Evolutionary conservation across 2,113 vertebrate species (phyloP).

Genomic region (Peromyscus leucopus): DNA sequence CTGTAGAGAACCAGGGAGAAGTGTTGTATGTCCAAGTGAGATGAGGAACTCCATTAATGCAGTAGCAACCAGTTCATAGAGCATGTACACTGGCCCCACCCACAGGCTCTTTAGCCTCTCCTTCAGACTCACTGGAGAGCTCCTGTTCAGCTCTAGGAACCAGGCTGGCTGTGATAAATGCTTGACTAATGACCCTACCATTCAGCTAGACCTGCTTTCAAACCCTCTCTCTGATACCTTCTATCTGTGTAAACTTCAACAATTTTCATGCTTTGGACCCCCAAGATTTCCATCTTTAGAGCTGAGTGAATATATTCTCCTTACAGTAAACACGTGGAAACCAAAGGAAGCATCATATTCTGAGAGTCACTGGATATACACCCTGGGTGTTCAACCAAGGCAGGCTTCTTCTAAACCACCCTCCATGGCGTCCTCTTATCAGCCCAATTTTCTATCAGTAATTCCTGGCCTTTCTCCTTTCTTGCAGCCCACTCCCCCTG

Average conservation of each 20-base stretch:
- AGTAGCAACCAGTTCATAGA: fast-evolving
- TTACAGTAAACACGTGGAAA: neutral
- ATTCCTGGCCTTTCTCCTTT: neutral
- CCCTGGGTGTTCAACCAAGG: neutral
- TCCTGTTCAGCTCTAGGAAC: neutral
- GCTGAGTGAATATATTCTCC: neutral
- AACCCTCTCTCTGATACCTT: neutral
- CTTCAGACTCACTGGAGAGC: neutral
- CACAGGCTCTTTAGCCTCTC: fast-evolving
- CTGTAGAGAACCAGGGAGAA: neutral
- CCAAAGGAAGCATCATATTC: neutral
- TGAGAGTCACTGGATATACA: neutral
- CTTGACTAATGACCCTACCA: neutral
- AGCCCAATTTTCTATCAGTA: no score
- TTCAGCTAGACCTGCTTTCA: neutral
- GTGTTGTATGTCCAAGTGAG: neutral
- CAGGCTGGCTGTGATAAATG: neutral
- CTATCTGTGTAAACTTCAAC: neutral
- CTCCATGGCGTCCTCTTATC: no score
- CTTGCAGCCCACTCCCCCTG: neutral
- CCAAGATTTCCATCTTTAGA: neutral
- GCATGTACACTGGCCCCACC: fast-evolving
- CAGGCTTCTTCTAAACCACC: neutral
- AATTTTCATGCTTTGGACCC: neutral
- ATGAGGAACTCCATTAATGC: neutral